These are phyloP conservation scores for Thera obeliscata DNA, from an alignment of 2,888 invertebrate species.

Conservation along the genomic window DNA sequence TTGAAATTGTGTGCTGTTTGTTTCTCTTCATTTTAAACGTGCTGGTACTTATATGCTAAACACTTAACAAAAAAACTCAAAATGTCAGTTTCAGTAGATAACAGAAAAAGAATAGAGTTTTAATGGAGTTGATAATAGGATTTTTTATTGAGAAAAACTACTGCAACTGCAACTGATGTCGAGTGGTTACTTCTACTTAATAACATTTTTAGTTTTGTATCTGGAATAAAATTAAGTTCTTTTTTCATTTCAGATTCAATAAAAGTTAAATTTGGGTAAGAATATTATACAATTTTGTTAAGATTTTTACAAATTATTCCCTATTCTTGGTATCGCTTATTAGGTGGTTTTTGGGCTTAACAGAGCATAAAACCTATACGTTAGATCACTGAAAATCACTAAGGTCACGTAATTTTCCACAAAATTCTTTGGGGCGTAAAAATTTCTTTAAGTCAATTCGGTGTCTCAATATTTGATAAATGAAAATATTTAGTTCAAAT, in stretches of 20 bases:
- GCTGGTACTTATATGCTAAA: too few species aligned
- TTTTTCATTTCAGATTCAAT: too few species aligned
- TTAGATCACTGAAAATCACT: slow-evolving; percentile 7
- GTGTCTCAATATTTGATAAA: slow-evolving; percentile 13
- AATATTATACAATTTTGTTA: neutral
- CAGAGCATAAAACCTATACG: slow-evolving; percentile 3
- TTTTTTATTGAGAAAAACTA: too few species aligned
- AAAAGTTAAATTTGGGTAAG: too few species aligned
- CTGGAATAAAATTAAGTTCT: too few species aligned
- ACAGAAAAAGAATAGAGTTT: too few species aligned
- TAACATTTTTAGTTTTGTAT: too few species aligned
- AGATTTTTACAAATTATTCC: neutral
- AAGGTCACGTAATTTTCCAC: slow-evolving; percentile 4
- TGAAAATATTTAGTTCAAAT: neutral
- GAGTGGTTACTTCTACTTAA: too few species aligned
- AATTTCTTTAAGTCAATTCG: slow-evolving; percentile 4
- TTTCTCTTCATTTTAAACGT: neutral
- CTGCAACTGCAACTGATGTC: too few species aligned
- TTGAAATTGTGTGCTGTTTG: neutral
- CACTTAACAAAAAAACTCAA: too few species aligned
- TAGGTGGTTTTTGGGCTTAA: neutral
- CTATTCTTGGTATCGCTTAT: neutral
- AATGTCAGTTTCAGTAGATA: too few species aligned
- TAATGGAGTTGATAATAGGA: too few species aligned
- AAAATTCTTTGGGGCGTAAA: slow-evolving; percentile 8